Conservation (phyloP, 2,888 invertebrate genomes). For the Drosophila engyochracea region DNA sequence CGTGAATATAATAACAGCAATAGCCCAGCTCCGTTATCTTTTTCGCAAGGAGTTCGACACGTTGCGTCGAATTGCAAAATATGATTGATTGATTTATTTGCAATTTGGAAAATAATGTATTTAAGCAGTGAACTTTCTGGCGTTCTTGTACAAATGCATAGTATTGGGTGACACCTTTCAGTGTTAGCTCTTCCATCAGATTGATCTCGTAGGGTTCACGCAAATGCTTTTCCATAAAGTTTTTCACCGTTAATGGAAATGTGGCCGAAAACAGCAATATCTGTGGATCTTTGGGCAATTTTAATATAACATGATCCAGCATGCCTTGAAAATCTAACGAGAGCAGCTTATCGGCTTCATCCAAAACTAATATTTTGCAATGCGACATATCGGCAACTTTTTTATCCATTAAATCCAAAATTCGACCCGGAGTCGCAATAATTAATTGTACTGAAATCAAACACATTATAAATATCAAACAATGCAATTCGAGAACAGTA, state of each 20-base stretch:
- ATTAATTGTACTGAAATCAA: constrained; percentile 95
- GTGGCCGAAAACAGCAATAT: constrained; percentile 99
- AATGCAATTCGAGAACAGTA: not conserved
- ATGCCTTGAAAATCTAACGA: constrained; percentile 99
- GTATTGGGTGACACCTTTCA: constrained; percentile 99
- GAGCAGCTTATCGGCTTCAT: constrained; percentile 99
- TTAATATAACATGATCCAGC: constrained; percentile 97
- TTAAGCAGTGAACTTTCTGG: constrained; percentile 99
- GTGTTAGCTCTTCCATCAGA: constrained; percentile 99
- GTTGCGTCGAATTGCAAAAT: constrained; percentile 99
- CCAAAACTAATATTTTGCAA: constrained; percentile 98
- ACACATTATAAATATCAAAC: not conserved
- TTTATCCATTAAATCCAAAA: constrained; percentile 99
- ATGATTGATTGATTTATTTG: constrained; percentile 99
- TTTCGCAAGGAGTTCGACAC: constrained; percentile 99
- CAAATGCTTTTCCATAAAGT: constrained; percentile 99
- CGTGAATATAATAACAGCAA: constrained; percentile 99
- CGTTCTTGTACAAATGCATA: constrained; percentile 99
- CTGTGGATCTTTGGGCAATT: constrained; percentile 97
- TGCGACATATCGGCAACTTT: constrained; percentile 96
- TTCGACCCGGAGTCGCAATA: constrained; percentile 99
- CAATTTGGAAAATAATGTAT: constrained; percentile 99
- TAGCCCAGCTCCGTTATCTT: constrained; percentile 99
- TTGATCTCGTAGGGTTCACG: constrained; percentile 99
- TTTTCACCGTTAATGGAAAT: constrained; percentile 98